Evolutionary conservation across 2,797 vertebrate species (phyloP), one percentile per base, ranked within the genome.

Genomic region (Semotilus atromaculatus): DNA sequence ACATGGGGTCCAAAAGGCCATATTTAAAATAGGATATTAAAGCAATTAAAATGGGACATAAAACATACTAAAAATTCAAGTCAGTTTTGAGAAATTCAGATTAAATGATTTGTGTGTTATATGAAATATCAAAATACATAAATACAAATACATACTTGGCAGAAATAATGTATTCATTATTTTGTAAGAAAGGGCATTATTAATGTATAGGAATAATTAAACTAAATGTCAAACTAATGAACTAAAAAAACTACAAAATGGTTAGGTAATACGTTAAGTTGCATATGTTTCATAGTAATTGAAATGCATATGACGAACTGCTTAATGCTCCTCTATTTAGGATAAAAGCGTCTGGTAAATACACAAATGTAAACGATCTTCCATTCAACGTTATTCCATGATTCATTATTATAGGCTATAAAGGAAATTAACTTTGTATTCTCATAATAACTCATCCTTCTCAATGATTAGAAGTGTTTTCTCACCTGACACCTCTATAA

Each of bases 401-500:
- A 31, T 48, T 31, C 0, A 51, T 51, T 73, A 51, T 19, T 29
- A 29, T 29, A 72, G 14, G n/a, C 7, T 72, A 18, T 26, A 26
- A 14, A 5, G n/a, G n/a, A 29, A 29, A 62, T 62, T 26, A 3
- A 14, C 13, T 62, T 29, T 31, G 60, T 64, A 3, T 18, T 64
- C 26, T 64, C 26, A 62, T 29, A 60, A 29, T 14, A 64, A 64
- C 14, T 7, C 26, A 11, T 31, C 8, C 4, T 51, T 73, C 26
- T 73, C 18, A 67, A 48, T 55, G 21, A 45, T 73, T 16, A 53
- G 13, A 7, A 14, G 23, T 43, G n/a, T 48, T 29, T 58, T 60
- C 97, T 97, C 93, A 99, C 98, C 98, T 89, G 98, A 99, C 73
- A 99, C 98, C 90, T 99, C 98, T 48, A 99, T 97, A 31, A 98